Base-by-base conservation (phyloP, 2,797 vertebrate species). In the Tragopan temminckii region DNA sequence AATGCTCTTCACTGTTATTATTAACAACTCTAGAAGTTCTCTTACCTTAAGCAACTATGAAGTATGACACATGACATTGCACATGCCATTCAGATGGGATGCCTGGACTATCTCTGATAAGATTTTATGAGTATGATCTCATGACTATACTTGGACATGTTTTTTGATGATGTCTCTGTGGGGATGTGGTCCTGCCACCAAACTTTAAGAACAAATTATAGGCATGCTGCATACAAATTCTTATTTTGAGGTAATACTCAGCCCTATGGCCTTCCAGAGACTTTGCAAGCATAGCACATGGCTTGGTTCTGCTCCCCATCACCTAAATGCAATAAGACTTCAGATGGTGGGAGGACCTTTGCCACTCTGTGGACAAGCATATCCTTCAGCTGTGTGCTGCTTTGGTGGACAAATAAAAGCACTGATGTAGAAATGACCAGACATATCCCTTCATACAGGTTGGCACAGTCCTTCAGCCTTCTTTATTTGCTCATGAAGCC, bases 361-460 rank as follows among this genome's bases (percentile, higher is more conserved):
- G 13, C 8, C 5, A 16, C 12, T 53, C 11, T 33, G 50, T 33
- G 15, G 6, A 12, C 45, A 74, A 91, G 23, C 0, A 1, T 11
- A 13, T 57, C 5, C 2, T 27, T 77, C 57, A 74, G 14, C 10
- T 35, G 2, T n/a, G 14, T 31, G 21, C 35, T 90, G n/a, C 23
- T 27, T 40, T 45, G 31, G 21, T 5, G 38, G n/a, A 35, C 9
- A 8, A 64, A 45, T 25, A 58, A 61, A 19, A 87, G 2, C 25
- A 67, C 0, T 63, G 35, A 68, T 64, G 53, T 46, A 50, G 50
- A 62, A 46, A 48, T 62, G 43, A 40, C 27, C 23, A 53, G 29
- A 9, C 10, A 66, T 29, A 66, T 76, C 21, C 27, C 17, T 68
- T 82, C 0, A 0, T 27, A 61, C 15, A 13, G 2, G 2, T 20